Base-by-base conservation (phyloP, 2,797 vertebrate genomes). In the Clamator glandarius region DNA sequence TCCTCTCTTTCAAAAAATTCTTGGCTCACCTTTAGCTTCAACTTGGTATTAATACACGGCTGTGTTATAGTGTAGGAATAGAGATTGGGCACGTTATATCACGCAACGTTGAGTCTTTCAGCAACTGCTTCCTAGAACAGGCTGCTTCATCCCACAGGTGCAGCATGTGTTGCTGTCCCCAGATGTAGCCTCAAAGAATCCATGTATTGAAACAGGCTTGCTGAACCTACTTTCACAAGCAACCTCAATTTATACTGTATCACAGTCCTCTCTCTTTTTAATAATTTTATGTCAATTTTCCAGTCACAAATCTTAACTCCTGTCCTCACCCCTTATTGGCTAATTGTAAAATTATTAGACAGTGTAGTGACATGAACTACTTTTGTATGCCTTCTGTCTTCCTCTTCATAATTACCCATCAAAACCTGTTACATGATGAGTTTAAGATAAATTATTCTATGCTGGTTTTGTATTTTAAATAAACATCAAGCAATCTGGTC, bases 11-110 rank as follows among this genome's bases (percentile, higher is more conserved):
- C 51, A 64, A 61, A 87, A 77, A 42, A 58, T 58, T 92, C 64
- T 54, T 33, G 54, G 75, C 58, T 90, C 82, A 95, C 63, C 82
- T 92, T 70, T 89, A 84, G 64, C 46, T 78, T 87, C 73, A 68
- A 61, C 41, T 23, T 61, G 48, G n/a, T 46, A 68, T 74, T 74
- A 91, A 80, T 46, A 33, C 41, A 67, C 0, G 5, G 70, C n/a
- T 86, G 78, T 63, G 36, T 74, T 55, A 70, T 31, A 24, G 39
- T 5, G 35, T 31, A 84, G 3, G 24, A 74, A 77, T 26, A 77
- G 44, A 87, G 28, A 64, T 6, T 0, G 0, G 39, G 61, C 50
- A 70, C n/a, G 8, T 0, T 59, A 23, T 29, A 23, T n/a, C n/a
- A n/a, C n/a, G n/a, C n/a, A 90, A 85, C 61, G 59, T 50, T 59